Evolutionary conservation across 2,113 vertebrate species (phyloP), one percentile per base, ranked within the genome.

Genomic region (Trochalopteron elliotii): DNA sequence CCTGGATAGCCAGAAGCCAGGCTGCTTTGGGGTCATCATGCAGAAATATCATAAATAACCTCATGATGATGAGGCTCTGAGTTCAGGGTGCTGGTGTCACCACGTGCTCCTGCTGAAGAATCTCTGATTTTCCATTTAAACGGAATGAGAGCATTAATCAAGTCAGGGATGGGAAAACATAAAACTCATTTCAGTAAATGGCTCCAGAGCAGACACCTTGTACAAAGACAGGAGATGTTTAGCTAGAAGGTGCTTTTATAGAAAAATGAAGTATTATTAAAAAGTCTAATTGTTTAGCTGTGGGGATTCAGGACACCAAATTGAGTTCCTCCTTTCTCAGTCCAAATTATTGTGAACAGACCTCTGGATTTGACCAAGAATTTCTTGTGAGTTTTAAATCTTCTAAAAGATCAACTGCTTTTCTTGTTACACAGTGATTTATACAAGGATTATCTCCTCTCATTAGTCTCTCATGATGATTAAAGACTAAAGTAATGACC

Each of bases 401-500:
- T 86, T 82, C 42, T 74, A 60, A 89, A 89, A 90, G 70, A 83
- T 83, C 79, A 84, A 64, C 57, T 84, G 64, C 31, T 91, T 75
- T 85, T 70, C 37, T 56, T 86, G 70, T 93, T 87, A 82, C 45
- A 49, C 31, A 12, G 40, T 82, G 72, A 95, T 97, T 96, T 93
- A 88, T 89, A n/a, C 53, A 72, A 71, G 37, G 63, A 59, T 80
- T 94, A 87, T 72, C 61, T 40, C 16, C 28, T 89, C 25, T 94
- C 74, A 76, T 49, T 95, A 78, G 76, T 94, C 50, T 79, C 50
- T 93, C 53, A 55, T 74, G 69, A 70, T 94, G 93, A 96, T 94
- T 96, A 95, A 95, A 91, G 80, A 69, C 71, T 65, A 27, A 90
- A 90, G 63, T 94, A 90, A 96, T 82, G 68, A 84, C 76, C 72